Evolutionary conservation across 2,797 vertebrate genomes (phyloP).

Genomic region (Oophaga sylvatica): DNA sequence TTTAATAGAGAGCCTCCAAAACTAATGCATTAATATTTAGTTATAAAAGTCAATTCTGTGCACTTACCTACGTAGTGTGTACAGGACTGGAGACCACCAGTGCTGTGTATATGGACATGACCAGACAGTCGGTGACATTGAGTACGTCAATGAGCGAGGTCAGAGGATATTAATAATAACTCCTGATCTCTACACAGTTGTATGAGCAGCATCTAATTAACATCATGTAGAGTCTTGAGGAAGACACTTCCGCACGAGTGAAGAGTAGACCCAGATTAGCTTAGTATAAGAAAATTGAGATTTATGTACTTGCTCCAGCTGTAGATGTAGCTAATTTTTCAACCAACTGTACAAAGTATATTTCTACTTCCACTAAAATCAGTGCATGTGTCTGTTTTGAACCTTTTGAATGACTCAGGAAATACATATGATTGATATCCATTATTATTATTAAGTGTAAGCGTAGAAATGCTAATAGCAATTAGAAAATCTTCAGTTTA

Average conservation of each 20-base stretch:
- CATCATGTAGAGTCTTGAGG: neutral
- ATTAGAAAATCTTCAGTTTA: neutral
- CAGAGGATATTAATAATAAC: neutral
- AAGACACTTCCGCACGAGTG: slow-evolving; percentile 21
- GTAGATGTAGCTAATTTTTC: neutral
- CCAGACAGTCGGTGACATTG: neutral
- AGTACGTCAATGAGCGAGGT: neutral
- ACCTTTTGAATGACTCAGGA: neutral
- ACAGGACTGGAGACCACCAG: neutral
- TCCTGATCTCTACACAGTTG: slow-evolving; percentile 2
- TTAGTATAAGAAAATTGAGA: slow-evolving; percentile 20
- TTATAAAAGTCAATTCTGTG: neutral
- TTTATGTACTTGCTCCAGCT: slow-evolving; percentile 28
- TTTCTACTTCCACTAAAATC: neutral
- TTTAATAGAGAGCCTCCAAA: neutral
- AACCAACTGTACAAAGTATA: neutral
- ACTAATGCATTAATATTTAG: neutral
- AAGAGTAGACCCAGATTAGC: slow-evolving; percentile 8
- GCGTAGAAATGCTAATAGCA: neutral
- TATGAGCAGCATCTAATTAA: slow-evolving; percentile 7
- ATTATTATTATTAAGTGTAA: neutral
- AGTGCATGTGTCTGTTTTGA: neutral
- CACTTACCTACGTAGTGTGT: neutral
- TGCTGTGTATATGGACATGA: neutral
- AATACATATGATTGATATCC: neutral